Base-by-base conservation (phyloP, 1,140 invertebrate species). In the Hyphantria cunea region DNA sequence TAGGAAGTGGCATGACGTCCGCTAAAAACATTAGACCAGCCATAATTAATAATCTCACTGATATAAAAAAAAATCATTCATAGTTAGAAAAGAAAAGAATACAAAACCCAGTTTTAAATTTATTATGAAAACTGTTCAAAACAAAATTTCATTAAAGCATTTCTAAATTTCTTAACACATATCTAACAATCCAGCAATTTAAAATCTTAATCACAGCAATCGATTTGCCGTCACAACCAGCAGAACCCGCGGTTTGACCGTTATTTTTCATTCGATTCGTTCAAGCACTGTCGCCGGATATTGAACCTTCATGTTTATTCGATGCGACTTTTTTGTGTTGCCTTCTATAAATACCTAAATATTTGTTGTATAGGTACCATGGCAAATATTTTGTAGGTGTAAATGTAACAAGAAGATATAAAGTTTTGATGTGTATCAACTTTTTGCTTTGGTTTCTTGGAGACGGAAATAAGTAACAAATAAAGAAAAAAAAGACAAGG, bases 261-360 rank as follows among this genome's bases (percentile, higher is more conserved):
- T 17, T 41, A 9, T 53, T 49, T 53, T 42, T 53, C 37, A 42
- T 42, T 53, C 42, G 31, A 17, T 42, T 39, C 34, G 15, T 33
- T 12, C 37, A 41, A 53, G 3, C 42, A 11, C 5, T 5, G 17
- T 25, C 17, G 17, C 51, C 51, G 51, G 51, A 53, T 42, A 53
- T 53, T 53, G 41, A 53, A 42, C 37, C 17, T 53, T 10, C 3
- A 15, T 7, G 3, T 4, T 42, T 17, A 31, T 42, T 25, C 11
- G 9, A 11, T 41, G 4, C 13, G 10, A 9, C 15, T n/a, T 53
- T 53, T 39, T 53, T 42, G 14, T n/a, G 9, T 17, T 53, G 6
- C 14, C n/a, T 3, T 11, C 9, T 44, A 2, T 9, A 3, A 0
- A 14, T 11, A 6, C 12, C 12, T 0, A 6, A 12, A 12, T 44